Evolutionary conservation across 2,888 invertebrate species (phyloP), one percentile per base, ranked within the genome.

Genomic region (Phlogophora meticulosa): DNA sequence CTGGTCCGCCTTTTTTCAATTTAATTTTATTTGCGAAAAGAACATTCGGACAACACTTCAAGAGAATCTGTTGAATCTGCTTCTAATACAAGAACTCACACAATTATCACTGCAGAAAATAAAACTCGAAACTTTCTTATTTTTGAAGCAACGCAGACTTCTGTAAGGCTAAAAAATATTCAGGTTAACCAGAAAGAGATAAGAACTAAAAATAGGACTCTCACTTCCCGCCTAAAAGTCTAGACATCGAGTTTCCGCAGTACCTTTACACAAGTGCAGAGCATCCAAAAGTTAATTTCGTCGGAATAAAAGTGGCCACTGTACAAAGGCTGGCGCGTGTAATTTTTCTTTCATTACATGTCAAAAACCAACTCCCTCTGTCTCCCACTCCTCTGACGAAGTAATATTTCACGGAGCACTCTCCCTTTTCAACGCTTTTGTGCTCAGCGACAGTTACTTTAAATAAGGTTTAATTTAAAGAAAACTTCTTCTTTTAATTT

Each of bases 281-380:
- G 76, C 73, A 68, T 72, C 80, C 76, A 84, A 90, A 91, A 91
- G 89, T 91, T 92, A 92, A 92, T 92, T 92, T 90, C 80, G 86
- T 82, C 83, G 84, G 81, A 88, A 90, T 85, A 85, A 84, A 84
- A 85, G 75, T 82, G 59, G 84, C 82, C 82, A 78, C 83, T 77
- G 78, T 87, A 86, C 85, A 84, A 86, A 86, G 86, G 78, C 82
- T 78, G 82, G 77, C 76, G 75, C 78, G 78, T 85, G 88, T 89
- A 88, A 89, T 90, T 90, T 91, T 91, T 90, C 91, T 90, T 91
- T 91, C 90, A 91, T 91, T 90, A 87, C 84, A 86, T 86, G 88
- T 89, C 89, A 91, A 91, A 86, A 82, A 66, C 68, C 42, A 72
- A 56, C 67, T 59, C 73, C 67, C 78, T 71, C 67, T 42, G 42